phyloP scores from a whole-genome alignment of 2,888 invertebrate genomes.

The Drosophila rubida region DNA sequence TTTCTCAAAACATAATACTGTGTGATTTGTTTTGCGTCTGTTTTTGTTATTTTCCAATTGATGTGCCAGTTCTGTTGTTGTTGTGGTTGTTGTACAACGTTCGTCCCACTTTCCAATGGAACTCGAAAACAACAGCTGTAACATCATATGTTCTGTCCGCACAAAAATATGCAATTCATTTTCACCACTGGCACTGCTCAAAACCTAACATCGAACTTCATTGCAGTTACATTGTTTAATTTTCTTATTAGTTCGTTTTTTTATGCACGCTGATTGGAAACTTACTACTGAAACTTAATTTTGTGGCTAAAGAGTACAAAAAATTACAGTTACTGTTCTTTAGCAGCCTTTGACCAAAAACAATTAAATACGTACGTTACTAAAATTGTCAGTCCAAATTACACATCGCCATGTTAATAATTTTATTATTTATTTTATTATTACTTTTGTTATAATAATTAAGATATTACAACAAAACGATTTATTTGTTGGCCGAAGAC shows the following conservation, averaged over 20 bases:
- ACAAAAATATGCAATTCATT: slow-evolving; percentile 4
- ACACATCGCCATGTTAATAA: not conserved
- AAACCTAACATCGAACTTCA: not conserved
- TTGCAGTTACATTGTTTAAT: not conserved
- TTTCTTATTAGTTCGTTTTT: not conserved
- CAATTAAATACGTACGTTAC: slow-evolving; percentile 8
- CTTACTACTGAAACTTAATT: not conserved
- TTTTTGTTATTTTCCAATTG: slow-evolving; percentile 11
- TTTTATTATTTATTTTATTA: not conserved
- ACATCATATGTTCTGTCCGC: slow-evolving; percentile 28
- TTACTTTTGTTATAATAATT: not conserved
- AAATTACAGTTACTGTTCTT: not conserved
- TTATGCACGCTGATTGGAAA: not conserved
- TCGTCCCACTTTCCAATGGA: slow-evolving; percentile 6
- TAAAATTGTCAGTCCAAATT: slow-evolving; percentile 4
- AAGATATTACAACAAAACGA: not conserved
- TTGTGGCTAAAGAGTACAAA: not conserved
- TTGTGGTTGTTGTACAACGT: not conserved
- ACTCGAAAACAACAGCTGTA: slow-evolving; percentile 35
- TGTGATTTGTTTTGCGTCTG: not conserved
- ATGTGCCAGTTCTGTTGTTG: slow-evolving; percentile 6
- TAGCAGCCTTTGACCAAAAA: not conserved
- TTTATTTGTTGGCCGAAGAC: not conserved
- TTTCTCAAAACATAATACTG: slow-evolving; percentile 25
- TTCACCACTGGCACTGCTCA: not conserved